Percentiles rank a stretch among this genome's conserved stretches.
These are phyloP conservation scores for Progne subis DNA, from an alignment of 2,113 vertebrate species.

Conservation along the genomic window DNA sequence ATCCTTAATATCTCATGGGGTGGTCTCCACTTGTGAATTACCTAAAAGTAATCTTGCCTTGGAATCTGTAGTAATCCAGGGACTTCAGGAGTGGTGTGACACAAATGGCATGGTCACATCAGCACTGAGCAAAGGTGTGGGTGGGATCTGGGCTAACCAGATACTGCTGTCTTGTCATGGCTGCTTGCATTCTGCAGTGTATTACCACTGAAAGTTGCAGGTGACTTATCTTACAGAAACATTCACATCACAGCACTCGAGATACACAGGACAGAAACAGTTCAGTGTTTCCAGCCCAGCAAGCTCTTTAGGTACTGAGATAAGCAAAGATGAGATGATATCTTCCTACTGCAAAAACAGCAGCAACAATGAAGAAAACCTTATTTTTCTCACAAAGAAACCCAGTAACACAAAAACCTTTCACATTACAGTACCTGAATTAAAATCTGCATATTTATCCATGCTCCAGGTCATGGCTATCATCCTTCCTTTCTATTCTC, in stretches of 20 bases:
- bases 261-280: background rate
- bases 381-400: background rate
- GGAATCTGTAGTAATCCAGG: background rate
- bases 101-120: background rate
- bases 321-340: background rate
- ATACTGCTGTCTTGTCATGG: background rate
- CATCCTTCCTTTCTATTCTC: background rate
- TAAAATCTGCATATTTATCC: background rate
- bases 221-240: background rate
- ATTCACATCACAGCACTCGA: background rate
- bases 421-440: background rate
- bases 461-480: background rate
- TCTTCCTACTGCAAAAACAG: background rate
- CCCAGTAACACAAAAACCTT: background rate
- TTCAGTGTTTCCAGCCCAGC: background rate
- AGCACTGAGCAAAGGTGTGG: background rate
- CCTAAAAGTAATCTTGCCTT: background rate
- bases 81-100: background rate
- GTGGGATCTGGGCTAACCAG: background rate
- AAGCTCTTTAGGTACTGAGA: background rate
- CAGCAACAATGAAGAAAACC: background rate
- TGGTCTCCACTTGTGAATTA: background rate
- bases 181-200: background rate
- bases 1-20: background rate
- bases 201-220: background rate